Evolutionary conservation across 2,113 vertebrate genomes (phyloP).

Genomic region (Cercocebus atys): DNA sequence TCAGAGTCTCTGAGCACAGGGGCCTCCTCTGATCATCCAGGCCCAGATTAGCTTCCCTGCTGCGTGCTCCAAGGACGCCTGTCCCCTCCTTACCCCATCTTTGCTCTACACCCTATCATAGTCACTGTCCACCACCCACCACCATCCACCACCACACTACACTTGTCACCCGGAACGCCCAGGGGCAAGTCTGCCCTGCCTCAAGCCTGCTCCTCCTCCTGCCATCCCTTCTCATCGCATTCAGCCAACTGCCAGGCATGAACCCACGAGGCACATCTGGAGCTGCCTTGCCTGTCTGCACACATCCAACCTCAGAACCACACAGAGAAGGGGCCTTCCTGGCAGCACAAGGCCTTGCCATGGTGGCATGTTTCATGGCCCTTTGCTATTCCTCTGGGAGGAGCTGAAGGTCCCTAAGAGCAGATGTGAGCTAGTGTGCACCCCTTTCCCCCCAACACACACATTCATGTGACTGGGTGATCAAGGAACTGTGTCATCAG

Average conservation of each 20-base stretch:
- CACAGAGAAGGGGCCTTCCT: background rate
- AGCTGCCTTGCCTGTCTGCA: background rate
- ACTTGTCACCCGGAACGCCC: background rate
- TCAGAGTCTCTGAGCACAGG: background rate
- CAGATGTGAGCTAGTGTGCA: background rate
- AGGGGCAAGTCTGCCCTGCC: background rate
- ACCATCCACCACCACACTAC: background rate
- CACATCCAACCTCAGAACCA: background rate
- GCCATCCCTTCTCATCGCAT: background rate
- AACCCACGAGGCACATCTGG: background rate
- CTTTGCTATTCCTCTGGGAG: background rate
- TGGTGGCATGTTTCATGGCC: background rate
- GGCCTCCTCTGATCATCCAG: background rate
- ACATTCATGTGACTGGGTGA: background rate
- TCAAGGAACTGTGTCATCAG: background rate
- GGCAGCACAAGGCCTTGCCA: background rate
- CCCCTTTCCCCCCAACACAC: accelerated
- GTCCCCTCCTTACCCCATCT: background rate
- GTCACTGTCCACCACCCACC: background rate
- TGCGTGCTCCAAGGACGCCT: background rate
- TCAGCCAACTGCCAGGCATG: background rate
- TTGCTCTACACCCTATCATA: background rate
- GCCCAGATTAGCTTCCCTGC: background rate
- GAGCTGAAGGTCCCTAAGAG: background rate
- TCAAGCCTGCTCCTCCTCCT: background rate